phyloP scores from a whole-genome alignment of 35 echinoderm and acorn worm species.

The Acanthaster planci region DNA sequence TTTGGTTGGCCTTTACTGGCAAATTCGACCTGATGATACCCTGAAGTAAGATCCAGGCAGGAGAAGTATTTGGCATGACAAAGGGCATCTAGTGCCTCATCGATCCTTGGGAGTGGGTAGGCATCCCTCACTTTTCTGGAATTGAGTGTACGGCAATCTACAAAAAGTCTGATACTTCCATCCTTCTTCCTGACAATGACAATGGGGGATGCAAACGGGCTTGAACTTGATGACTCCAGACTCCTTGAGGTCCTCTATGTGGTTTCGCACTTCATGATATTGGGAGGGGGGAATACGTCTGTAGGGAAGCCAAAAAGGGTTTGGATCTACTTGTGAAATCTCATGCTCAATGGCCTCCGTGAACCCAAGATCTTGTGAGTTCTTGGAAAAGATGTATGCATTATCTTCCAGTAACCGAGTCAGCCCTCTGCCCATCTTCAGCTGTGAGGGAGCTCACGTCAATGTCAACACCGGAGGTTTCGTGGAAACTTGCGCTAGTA shows the following conservation, averaged over 20 bases:
- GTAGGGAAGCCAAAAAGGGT: conserved; percentile 40
- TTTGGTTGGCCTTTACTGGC: conserved; percentile 26
- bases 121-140: too few relatives aligned
- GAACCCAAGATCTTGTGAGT: conserved; percentile 50
- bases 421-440: background rate
- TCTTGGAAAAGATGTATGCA: conserved; percentile 43
- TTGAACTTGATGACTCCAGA: conserved; percentile 34
- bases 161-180: conserved; percentile 40
- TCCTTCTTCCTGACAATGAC: conserved; percentile 64
- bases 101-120: too few relatives aligned
- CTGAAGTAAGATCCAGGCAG: conserved; percentile 44
- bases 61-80: conserved; percentile 53
- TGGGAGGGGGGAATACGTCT: conserved; percentile 50
- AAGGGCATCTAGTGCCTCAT: conserved; percentile 60
- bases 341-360: conserved; percentile 10
- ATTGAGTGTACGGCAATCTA: conserved; percentile 67
- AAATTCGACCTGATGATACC: too few relatives aligned
- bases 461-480: too few relatives aligned
- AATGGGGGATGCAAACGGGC: too few relatives aligned
- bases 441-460: background rate
- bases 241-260: conserved; percentile 37
- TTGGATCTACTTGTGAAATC: conserved; percentile 40
- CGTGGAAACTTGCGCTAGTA: background rate
- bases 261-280: conserved; percentile 39
- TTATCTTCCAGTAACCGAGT: background rate